A percentile compares a stretch with the other conserved stretches of the same genome.
Evolutionary conservation across 2,888 invertebrate genomes (phyloP).

Genomic region (Lordiphosa andalusiaca): DNA sequence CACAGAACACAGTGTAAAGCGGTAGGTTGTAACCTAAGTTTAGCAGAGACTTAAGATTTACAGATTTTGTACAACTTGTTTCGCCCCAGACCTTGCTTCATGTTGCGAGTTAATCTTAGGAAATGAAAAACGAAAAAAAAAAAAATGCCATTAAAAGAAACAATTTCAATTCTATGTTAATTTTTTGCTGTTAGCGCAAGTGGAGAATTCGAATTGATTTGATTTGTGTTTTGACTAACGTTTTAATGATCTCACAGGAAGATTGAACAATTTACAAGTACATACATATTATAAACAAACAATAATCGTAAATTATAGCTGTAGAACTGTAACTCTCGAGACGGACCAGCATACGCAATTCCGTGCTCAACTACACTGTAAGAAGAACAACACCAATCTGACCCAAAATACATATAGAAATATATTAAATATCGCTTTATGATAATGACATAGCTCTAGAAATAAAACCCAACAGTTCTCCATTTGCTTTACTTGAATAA

Average conservation of each 20-base stretch:
- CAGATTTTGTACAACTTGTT: neutral
- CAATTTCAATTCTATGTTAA: slow-evolving; percentile 45
- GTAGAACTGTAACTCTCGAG: slow-evolving; percentile 24
- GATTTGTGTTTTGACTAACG: slow-evolving; percentile 33
- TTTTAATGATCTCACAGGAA: slow-evolving; percentile 65
- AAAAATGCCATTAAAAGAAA: slow-evolving; percentile 43
- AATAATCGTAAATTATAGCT: slow-evolving; percentile 27
- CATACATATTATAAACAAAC: slow-evolving; percentile 22
- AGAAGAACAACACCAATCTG: slow-evolving; percentile 63
- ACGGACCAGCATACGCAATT: slow-evolving; percentile 6
- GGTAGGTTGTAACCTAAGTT: slow-evolving; percentile 62
- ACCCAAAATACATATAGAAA: slow-evolving; percentile 30
- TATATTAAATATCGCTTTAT: slow-evolving; percentile 20
- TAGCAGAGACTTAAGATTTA: slow-evolving; percentile 52
- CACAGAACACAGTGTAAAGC: slow-evolving; percentile 40
- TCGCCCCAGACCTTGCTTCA: slow-evolving; percentile 1
- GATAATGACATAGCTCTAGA: slow-evolving; percentile 43
- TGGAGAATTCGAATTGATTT: slow-evolving; percentile 38
- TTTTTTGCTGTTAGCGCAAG: slow-evolving; percentile 41
- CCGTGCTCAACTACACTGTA: slow-evolving; percentile 45
- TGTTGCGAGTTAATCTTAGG: slow-evolving; percentile 12
- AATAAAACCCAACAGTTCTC: slow-evolving; percentile 22
- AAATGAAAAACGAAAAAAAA: slow-evolving; percentile 6
- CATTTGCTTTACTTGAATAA: slow-evolving; percentile 32
- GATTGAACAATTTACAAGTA: slow-evolving; percentile 30